Conservation (phyloP, 2,888 invertebrate genomes). For the Pimpla rufipes region DNA sequence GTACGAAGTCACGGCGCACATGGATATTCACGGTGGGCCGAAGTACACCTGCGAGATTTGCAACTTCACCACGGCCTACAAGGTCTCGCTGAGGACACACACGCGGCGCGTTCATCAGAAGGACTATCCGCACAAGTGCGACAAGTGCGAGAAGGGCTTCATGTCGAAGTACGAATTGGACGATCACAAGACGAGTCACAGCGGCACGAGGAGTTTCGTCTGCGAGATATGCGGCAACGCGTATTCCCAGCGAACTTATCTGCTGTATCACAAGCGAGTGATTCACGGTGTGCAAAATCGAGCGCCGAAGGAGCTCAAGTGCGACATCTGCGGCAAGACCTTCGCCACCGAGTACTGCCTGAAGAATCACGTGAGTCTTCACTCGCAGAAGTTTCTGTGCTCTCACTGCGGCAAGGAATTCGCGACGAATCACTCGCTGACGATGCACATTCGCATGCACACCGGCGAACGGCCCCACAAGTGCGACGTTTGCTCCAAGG, state of each 20-base stretch:
- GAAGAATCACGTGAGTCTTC: slow-evolving; percentile 68
- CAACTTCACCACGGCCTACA: slow-evolving; percentile 57
- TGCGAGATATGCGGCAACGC: slow-evolving; percentile 73
- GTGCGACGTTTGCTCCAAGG: slow-evolving; percentile 62
- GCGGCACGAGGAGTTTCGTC: slow-evolving; percentile 62
- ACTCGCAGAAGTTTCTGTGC: slow-evolving; percentile 73
- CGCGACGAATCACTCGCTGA: slow-evolving; percentile 65
- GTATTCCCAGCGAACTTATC: slow-evolving; percentile 58
- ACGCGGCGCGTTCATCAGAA: slow-evolving; percentile 64
- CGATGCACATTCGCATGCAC: slow-evolving; percentile 62
- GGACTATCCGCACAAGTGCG: slow-evolving; percentile 67
- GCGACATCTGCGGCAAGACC: slow-evolving; percentile 62
- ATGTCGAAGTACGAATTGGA: slow-evolving; percentile 69
- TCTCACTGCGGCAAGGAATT: slow-evolving; percentile 70
- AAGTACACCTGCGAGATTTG: slow-evolving; percentile 64
- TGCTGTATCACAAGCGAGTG: slow-evolving; percentile 59
- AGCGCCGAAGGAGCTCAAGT: slow-evolving; percentile 67
- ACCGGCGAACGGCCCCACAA: slow-evolving; percentile 63
- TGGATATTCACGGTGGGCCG: slow-evolving; percentile 70
- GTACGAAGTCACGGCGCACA: slow-evolving; percentile 71
- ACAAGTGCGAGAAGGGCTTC: slow-evolving; percentile 68
- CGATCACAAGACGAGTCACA: slow-evolving; percentile 64
- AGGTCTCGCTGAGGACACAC: slow-evolving; percentile 69
- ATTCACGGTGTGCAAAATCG: slow-evolving; percentile 66
- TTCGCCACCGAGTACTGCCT: slow-evolving; percentile 68